Evolutionary conservation across 2,797 vertebrate genomes (phyloP), one percentile per base, ranked within the genome.

Genomic region (Phalloptychus januarius): DNA sequence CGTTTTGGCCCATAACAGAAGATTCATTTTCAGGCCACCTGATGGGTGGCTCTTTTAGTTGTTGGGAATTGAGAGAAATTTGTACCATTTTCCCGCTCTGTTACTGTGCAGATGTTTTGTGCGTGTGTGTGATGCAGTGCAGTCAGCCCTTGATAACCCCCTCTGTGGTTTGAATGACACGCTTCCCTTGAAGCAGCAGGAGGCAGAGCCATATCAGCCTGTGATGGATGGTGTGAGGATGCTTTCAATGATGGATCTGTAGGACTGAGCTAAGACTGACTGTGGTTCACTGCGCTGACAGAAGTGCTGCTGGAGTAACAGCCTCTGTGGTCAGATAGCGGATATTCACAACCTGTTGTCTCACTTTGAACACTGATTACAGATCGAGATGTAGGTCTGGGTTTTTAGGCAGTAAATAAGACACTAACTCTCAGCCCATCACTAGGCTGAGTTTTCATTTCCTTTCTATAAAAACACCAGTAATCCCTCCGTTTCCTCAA

Each of bases 191-290:
- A 56, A 90, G 81, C 72, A 7, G 83, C 72, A 38, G 90, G 87
- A 86, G 80, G 87, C 84, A 76, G 52, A 84, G 79, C 69, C 80
- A 73, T 83, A 86, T 83, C 82, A 89, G 88, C 80, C 86, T 70
- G 78, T 91, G 90, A 94, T 92, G 87, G 92, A 93, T 92, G 83
- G 82, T 77, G 79, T 87, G 80, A 83, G 77, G 83, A 87, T 76
- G 79, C 77, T 89, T 86, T 82, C 85, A 82, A 25, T 90, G 88
- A 92, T 87, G 84, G 84, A 88, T 91, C 79, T 81, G 86, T 83
- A 67, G 40, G 79, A 86, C 80, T 61, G 79, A 84, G 84, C 78
- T 71, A 61, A 33, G 82, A 76, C 69, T 82, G 82, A 83, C 72
- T 86, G 79, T 83, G 83, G 86, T 88, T 85, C 77, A 82, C 70